phyloP scores from a whole-genome alignment of 2,797 vertebrate genomes.

The Sphaeramia orbicularis region DNA sequence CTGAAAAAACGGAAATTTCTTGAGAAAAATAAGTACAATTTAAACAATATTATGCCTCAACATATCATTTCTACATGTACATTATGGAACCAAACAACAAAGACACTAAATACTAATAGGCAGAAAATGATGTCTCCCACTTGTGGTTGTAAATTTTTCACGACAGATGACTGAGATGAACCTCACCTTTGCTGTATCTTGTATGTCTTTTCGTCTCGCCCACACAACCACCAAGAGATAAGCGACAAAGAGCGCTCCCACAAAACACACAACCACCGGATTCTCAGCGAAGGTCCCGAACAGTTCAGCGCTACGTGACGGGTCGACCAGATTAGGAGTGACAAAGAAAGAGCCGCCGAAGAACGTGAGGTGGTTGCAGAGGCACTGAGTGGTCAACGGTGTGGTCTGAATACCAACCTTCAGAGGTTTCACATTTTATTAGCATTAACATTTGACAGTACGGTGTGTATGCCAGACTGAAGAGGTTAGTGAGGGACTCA shows the following conservation, averaged over 20 bases:
- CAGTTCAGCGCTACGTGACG: conserved; percentile 87
- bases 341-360: conserved; percentile 94
- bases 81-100: too few relatives aligned
- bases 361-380: conserved; percentile 94
- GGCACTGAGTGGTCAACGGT: conserved; percentile 85
- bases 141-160: too few relatives aligned
- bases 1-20: too few relatives aligned
- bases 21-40: too few relatives aligned
- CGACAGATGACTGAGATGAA: too few relatives aligned
- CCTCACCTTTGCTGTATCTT: conserved; percentile 89
- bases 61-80: too few relatives aligned
- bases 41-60: too few relatives aligned
- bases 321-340: conserved; percentile 89
- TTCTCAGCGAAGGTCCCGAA: conserved; percentile 92
- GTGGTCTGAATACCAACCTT: conserved; percentile 90
- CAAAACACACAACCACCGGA: conserved; percentile 91
- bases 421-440: not conserved
- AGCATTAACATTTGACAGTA: not conserved
- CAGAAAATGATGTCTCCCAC: too few relatives aligned
- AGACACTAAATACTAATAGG: too few relatives aligned
- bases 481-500: conserved; percentile 69
- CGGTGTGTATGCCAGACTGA: not conserved
- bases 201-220: conserved; percentile 90
- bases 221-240: conserved; percentile 89
- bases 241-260: conserved; percentile 86